phyloP scores from a whole-genome alignment of 2,888 invertebrate genomes.

The Cantharis flavilabris region DNA sequence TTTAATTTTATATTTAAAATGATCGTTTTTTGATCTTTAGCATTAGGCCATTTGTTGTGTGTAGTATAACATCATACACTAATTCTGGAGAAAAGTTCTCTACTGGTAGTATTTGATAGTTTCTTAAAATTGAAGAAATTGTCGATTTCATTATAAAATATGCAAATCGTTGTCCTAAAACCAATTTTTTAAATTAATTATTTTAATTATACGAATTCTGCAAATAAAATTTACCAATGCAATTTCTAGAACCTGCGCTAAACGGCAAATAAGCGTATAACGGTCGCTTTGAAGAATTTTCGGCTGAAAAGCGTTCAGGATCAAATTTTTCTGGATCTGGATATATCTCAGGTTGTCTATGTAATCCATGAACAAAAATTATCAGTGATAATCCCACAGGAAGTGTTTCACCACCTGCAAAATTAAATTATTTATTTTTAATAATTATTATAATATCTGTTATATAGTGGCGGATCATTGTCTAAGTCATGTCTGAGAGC shows the following conservation, averaged over 20 bases:
- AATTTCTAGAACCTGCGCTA: slow-evolving; percentile 41
- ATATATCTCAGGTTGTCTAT: slow-evolving; percentile 47
- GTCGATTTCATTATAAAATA: neutral
- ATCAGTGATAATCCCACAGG: neutral
- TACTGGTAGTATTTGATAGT: neutral
- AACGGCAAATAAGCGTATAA: slow-evolving; percentile 31
- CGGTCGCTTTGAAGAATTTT: slow-evolving; percentile 36
- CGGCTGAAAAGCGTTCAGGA: slow-evolving; percentile 43
- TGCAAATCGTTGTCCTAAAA: neutral
- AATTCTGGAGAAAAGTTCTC: neutral
- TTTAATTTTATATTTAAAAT: neutral
- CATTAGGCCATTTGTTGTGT: neutral
- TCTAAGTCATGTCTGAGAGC: too few relatives aligned
- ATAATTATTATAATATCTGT: too few relatives aligned
- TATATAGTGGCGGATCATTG: too few relatives aligned
- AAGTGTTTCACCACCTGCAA: neutral
- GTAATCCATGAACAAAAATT: slow-evolving; percentile 3
- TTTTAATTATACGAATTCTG: neutral
- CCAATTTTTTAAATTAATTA: neutral
- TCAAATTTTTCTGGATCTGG: slow-evolving; percentile 48
- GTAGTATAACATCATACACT: neutral
- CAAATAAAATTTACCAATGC: slow-evolving; percentile 41
- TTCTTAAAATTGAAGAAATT: neutral
- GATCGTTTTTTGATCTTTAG: neutral
- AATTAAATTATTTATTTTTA: neutral